Conservation (phyloP, 2,113 vertebrate species). For the Dromas ardeola region DNA sequence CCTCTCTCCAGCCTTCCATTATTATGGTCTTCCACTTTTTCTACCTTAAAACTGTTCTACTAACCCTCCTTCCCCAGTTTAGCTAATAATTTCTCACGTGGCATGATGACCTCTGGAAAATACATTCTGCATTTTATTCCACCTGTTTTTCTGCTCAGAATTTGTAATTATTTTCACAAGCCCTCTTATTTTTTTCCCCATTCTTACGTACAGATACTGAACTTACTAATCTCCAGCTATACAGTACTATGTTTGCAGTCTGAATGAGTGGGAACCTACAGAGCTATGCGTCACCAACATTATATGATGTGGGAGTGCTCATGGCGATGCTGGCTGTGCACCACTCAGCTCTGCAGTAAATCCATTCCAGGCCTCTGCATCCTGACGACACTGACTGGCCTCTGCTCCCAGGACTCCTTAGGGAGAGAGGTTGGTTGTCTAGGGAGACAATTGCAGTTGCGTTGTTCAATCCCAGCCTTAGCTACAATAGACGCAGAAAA, state of each 20-base stretch:
- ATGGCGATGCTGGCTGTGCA: background rate
- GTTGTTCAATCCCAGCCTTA: background rate
- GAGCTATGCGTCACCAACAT: background rate
- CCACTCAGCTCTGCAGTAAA: background rate
- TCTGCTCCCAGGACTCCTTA: background rate
- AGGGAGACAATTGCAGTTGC: background rate
- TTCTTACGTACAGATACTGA: background rate
- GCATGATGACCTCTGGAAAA: background rate
- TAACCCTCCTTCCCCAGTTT: background rate
- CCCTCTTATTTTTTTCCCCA: background rate
- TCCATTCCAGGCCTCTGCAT: accelerated
- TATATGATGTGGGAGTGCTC: background rate
- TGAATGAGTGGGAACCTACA: background rate
- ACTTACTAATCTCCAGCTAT: background rate
- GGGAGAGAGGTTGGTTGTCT: background rate
- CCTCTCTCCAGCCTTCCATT: background rate
- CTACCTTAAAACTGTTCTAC: background rate
- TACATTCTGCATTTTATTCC: background rate
- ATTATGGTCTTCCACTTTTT: background rate
- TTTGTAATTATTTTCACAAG: background rate
- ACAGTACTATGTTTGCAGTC: background rate
- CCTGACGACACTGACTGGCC: no score
- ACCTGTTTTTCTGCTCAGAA: background rate
- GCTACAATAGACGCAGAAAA: background rate
- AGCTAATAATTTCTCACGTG: background rate